Percentiles rank a stretch among this genome's conserved stretches.
phyloP scores from a whole-genome alignment of 2,888 invertebrate genomes.

The Trissolcus japonicus region DNA sequence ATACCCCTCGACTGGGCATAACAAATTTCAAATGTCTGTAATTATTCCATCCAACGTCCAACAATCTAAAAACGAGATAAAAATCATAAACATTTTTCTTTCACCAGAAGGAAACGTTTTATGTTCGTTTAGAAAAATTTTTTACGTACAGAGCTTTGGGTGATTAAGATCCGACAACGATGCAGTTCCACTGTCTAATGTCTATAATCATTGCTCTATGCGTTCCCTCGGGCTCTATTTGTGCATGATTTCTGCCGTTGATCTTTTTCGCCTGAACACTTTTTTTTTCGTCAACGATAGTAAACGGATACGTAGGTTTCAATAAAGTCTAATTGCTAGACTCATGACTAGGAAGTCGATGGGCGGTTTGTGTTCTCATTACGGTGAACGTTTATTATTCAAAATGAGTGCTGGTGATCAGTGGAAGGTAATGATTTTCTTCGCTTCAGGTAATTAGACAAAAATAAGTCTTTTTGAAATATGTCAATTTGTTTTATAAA shows the following conservation, averaged over 20 bases:
- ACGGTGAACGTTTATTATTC: slow-evolving; percentile 22
- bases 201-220: slow-evolving; percentile 61
- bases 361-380: slow-evolving; percentile 14
- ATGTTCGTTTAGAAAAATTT: slow-evolving; percentile 24
- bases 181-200: slow-evolving; percentile 59
- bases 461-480: too few relatives aligned
- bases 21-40: too few relatives aligned
- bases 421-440: slow-evolving; percentile 11
- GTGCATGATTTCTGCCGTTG: slow-evolving; percentile 53
- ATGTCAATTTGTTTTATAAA: too few relatives aligned
- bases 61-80: slow-evolving; percentile 2
- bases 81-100: slow-evolving; percentile 1
- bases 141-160: slow-evolving; percentile 6
- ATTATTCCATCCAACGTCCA: not conserved
- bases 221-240: slow-evolving; percentile 53
- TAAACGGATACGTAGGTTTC: slow-evolving; percentile 25
- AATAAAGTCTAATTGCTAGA: slow-evolving; percentile 32
- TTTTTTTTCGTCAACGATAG: slow-evolving; percentile 6
- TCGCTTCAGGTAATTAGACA: too few relatives aligned
- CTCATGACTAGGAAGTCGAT: slow-evolving; percentile 38
- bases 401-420: slow-evolving; percentile 33
- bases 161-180: slow-evolving; percentile 60
- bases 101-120: slow-evolving; percentile 11
- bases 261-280: slow-evolving; percentile 13
- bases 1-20: too few relatives aligned